A percentile compares a stretch with the other conserved stretches of the same genome.
Evolutionary conservation across 2,797 vertebrate genomes (phyloP).

Genomic region (Sparus aurata): DNA sequence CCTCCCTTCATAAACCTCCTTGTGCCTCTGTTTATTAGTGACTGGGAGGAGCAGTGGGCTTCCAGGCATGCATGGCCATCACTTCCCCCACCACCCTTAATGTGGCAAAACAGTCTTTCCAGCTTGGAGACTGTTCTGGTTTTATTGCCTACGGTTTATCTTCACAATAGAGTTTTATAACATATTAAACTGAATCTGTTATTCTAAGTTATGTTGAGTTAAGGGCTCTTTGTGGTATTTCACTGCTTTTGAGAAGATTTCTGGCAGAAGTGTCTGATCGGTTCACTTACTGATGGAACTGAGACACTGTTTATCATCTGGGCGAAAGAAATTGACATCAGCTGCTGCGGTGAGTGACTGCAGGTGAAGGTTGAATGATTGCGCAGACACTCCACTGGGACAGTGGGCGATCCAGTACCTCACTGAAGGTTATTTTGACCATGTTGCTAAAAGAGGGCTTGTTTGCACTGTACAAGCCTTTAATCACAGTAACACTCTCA

Average conservation of each 20-base stretch:
- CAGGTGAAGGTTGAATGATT: constrained; percentile 44
- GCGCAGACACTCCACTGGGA: constrained; percentile 5
- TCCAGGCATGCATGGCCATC: constrained; percentile 59
- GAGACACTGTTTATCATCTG: constrained; percentile 26
- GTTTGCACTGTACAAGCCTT: constrained; percentile 15
- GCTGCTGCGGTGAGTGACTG: constrained; percentile 25
- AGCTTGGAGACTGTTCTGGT: constrained; percentile 42
- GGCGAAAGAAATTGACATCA: constrained; percentile 19
- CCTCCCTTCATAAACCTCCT: constrained; percentile 82
- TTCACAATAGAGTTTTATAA: constrained; percentile 60
- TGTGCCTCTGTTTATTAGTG: constrained; percentile 81
- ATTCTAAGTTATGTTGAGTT: constrained; percentile 52
- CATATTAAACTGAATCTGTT: constrained; percentile 61
- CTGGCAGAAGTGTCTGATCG: constrained; percentile 12
- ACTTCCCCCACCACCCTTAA: constrained; percentile 52
- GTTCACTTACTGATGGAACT: constrained; percentile 20
- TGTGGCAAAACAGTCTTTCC: constrained; percentile 66
- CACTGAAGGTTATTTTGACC: constrained; percentile 31
- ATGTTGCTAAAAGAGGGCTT: constrained; percentile 26
- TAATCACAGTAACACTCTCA: constrained; percentile 37
- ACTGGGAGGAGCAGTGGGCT: constrained; percentile 71
- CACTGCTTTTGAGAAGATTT: constrained; percentile 6
- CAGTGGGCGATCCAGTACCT: constrained; percentile 8
- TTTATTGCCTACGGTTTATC: constrained; percentile 53
- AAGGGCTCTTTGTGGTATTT: constrained; percentile 30